phyloP scores from a whole-genome alignment of 2,113 vertebrate genomes.

The Canis aureus region DNA sequence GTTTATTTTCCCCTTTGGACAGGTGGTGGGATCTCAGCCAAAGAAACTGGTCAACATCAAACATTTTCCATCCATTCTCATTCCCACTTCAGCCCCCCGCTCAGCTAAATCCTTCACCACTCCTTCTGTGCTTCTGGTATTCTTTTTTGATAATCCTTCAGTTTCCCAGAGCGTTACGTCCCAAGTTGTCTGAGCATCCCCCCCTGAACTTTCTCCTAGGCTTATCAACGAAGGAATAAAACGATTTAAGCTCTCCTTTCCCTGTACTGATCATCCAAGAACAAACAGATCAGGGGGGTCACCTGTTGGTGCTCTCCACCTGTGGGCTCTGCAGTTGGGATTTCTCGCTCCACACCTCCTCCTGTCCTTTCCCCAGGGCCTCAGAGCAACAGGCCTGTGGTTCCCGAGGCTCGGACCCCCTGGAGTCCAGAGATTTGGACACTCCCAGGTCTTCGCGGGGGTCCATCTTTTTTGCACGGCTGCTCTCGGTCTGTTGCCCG shows the following conservation, averaged over 20 bases:
- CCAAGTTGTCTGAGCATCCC: too few species aligned
- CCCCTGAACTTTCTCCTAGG: neutral
- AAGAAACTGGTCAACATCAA: neutral
- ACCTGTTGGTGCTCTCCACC: conserved; percentile 88
- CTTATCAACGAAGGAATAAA: neutral
- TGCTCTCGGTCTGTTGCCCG: neutral
- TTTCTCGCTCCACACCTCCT: conserved; percentile 65
- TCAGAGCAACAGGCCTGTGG: neutral
- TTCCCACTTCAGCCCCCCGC: neutral
- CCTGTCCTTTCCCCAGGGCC: neutral
- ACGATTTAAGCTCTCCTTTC: neutral
- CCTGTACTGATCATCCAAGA: too few species aligned
- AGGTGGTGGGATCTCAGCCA: neutral
- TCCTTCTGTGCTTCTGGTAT: neutral
- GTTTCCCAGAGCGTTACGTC: neutral
- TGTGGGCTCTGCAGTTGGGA: conserved; percentile 76
- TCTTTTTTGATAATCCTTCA: neutral
- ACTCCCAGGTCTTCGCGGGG: conserved; percentile 78
- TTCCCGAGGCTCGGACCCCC: neutral
- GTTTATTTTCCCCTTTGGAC: neutral
- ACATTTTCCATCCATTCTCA: neutral
- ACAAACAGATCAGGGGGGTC: neutral
- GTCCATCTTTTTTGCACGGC: neutral
- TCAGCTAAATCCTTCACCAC: neutral
- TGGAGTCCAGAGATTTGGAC: conserved; percentile 25